Conservation (phyloP, 2,797 vertebrate species). For the Phataginus tricuspis region DNA sequence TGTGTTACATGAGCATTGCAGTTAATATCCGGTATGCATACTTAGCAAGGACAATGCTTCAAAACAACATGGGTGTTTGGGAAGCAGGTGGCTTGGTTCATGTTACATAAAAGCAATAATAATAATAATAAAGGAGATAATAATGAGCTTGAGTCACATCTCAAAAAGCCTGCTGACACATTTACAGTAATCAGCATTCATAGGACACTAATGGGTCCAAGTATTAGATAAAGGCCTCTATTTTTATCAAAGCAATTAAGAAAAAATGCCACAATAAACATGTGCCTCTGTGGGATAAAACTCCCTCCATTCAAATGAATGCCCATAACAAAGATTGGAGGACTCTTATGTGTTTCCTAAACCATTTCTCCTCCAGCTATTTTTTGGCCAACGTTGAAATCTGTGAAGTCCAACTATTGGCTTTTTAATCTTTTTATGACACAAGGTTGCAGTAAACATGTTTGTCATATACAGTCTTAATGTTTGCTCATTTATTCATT, state of each 20-base stretch:
- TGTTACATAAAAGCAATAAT: neutral
- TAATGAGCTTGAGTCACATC: neutral
- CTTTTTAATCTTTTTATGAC: constrained; percentile 33
- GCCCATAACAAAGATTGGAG: neutral
- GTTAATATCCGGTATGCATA: neutral
- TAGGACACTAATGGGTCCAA: neutral
- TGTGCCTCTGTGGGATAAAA: constrained; percentile 10
- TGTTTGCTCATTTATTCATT: neutral
- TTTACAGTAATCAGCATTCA: neutral
- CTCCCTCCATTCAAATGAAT: neutral
- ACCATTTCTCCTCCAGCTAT: neutral
- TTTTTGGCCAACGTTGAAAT: constrained; percentile 18
- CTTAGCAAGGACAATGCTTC: neutral
- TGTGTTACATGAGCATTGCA: rapidly evolving
- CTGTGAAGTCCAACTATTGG: constrained; percentile 27
- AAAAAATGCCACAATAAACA: constrained; percentile 25
- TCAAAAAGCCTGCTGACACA: neutral
- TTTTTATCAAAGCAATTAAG: constrained; percentile 57
- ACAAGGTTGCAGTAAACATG: neutral
- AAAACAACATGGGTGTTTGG: neutral
- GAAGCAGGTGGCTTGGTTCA: neutral
- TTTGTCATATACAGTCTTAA: neutral
- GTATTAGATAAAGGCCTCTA: neutral
- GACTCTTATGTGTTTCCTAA: constrained; percentile 2
- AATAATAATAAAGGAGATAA: neutral